Conservation (phyloP, 1,140 invertebrate species). For the Berghia stephanieae region DNA sequence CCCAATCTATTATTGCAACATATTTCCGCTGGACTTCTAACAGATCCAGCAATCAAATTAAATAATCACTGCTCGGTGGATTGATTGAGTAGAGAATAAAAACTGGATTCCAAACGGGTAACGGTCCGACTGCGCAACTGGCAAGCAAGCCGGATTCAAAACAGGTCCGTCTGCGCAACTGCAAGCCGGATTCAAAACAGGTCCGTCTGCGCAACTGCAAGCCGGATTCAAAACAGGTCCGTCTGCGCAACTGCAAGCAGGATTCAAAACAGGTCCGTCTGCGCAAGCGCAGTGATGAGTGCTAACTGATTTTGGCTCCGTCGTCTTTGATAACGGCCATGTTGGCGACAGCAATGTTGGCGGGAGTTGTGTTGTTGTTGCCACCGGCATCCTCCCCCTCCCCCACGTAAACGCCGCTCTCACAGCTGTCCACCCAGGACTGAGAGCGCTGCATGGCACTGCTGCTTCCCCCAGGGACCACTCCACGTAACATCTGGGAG, state of each 20-base stretch:
- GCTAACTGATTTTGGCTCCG: not conserved
- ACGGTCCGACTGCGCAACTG: too few species aligned
- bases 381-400: constrained; percentile 30
- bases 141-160: too few species aligned
- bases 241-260: not conserved
- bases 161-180: too few species aligned
- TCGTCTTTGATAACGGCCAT: not conserved
- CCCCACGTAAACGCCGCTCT: constrained; percentile 54
- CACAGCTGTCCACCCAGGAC: constrained; percentile 54
- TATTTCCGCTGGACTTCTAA: too few species aligned
- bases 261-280: not conserved
- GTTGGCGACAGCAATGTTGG: not conserved
- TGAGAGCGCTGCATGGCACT: constrained; percentile 46
- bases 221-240: not conserved
- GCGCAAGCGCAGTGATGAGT: not conserved
- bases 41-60: too few species aligned
- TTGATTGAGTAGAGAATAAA: too few species aligned
- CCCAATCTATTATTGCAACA: too few species aligned
- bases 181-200: too few species aligned
- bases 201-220: not conserved
- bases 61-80: too few species aligned
- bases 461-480: not conserved
- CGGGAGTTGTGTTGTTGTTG: constrained; percentile 27
- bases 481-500: constrained; percentile 37
- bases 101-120: too few species aligned